Base-by-base conservation (phyloP, 2,888 invertebrate species). In the Dryomyza anilis region DNA sequence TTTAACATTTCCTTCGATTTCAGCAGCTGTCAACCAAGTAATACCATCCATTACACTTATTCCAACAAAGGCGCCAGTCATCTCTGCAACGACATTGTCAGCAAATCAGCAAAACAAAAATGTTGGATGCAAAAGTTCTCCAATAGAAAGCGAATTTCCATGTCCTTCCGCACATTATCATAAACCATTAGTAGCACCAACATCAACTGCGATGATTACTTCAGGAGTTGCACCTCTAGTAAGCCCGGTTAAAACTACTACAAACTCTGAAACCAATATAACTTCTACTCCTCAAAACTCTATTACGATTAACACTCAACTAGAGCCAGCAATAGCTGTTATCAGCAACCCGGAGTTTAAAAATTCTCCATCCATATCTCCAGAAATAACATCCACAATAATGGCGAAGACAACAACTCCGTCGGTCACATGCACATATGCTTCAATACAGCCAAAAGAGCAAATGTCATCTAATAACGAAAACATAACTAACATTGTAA, bases 51-150 rank as follows among this genome's bases (percentile, higher is more conserved):
- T 75, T 72, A 75, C 76, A 33, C 58, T 76, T 29, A 65, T 70
- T 60, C 72, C 76, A 64, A 69, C 74, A 29, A 76, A 76, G 63
- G 65, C 70, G 21, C 58, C 71, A 2, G 62, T 69, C 6, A 59
- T 71, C 1, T 56, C 71, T 2, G 67, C 74, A 10, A 69, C 71
- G 14, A 73, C 73, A 14, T 67, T 72, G 62, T 69, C 70, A 14
- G 72, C 74, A 6, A 74, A 75, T 57, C 76, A 76, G 25, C 75
- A 75, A 67, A 75, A 72, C 23, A 73, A 72, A 57, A 70, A 67
- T 14, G 65, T 67, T 16, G 64, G 57, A 1, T 48, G 50, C n/a
- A 75, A 75, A 67, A 67, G 70, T 3, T 67, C 71, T 8, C 72
- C 74, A 23, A 60, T 70, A 30, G 70, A 71, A 4, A 73, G 70